phyloP scores from a whole-genome alignment of 2,113 vertebrate genomes.

The Gallinago undulata region DNA sequence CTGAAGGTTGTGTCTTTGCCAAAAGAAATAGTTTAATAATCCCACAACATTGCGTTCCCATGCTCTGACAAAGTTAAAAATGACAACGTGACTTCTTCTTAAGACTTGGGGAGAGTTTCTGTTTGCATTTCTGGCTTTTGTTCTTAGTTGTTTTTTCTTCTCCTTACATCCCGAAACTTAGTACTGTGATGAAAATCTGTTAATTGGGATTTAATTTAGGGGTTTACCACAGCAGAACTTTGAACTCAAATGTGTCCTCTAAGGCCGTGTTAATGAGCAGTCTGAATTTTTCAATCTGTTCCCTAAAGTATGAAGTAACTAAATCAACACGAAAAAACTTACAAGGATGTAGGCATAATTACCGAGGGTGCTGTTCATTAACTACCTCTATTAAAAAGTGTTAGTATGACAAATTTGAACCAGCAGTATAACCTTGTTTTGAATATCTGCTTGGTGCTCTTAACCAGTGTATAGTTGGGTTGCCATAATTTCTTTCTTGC shows the following conservation, averaged over 20 bases:
- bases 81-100: rapidly evolving
- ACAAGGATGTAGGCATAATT: not conserved
- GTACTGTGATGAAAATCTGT: not conserved
- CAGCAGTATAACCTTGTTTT: not conserved
- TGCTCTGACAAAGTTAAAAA: not conserved
- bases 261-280: not conserved
- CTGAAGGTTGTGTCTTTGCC: not conserved
- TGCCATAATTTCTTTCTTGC: not conserved
- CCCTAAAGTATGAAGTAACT: not conserved
- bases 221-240: not conserved
- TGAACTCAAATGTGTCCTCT: not conserved
- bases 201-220: not conserved
- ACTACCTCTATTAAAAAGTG: not conserved
- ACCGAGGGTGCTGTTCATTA: not conserved
- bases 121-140: not conserved
- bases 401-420: not conserved
- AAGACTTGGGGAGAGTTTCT: not conserved
- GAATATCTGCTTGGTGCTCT: not conserved
- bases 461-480: not conserved
- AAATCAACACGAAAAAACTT: not conserved
- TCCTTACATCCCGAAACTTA: not conserved
- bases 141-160: not conserved
- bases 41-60: not conserved
- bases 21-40: not conserved
- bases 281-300: not conserved